Conservation (phyloP, 2,888 invertebrate genomes). For the Watsonalla cultraria region DNA sequence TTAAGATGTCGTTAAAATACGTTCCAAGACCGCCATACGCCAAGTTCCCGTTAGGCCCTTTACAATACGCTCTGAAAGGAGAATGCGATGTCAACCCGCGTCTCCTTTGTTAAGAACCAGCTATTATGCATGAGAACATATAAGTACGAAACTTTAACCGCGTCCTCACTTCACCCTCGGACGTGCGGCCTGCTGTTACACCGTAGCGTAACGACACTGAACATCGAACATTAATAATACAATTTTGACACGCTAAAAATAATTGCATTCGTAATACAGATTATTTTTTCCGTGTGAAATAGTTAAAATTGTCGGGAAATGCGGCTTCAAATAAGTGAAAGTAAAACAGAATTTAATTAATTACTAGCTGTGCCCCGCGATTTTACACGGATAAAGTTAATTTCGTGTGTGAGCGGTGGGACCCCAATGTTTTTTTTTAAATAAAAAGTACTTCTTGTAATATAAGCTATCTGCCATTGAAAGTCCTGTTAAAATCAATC, state of each 20-base stretch:
- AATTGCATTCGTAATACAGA: not conserved
- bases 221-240: not conserved
- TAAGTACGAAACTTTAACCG: slow-evolving; percentile 27
- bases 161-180: slow-evolving; percentile 25
- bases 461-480: too few species aligned
- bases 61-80: slow-evolving; percentile 20
- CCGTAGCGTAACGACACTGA: slow-evolving; percentile 16
- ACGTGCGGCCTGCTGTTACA: slow-evolving; percentile 23
- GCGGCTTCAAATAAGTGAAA: too few species aligned
- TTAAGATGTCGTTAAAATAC: not conserved
- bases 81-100: slow-evolving; percentile 16
- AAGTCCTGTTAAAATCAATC: too few species aligned
- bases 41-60: slow-evolving; percentile 9
- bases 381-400: too few species aligned
- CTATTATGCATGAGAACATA: slow-evolving; percentile 45
- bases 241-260: not conserved
- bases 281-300: too few species aligned
- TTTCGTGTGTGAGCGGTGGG: too few species aligned
- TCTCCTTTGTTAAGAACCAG: slow-evolving; percentile 45
- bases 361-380: too few species aligned
- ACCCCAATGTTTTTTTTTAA: too few species aligned
- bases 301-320: too few species aligned
- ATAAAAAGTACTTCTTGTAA: too few species aligned
- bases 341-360: too few species aligned
- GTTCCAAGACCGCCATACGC: not conserved